These are phyloP conservation scores for Vesta saturnalis DNA, from an alignment of 2,888 invertebrate genomes.

Conservation along the genomic window DNA sequence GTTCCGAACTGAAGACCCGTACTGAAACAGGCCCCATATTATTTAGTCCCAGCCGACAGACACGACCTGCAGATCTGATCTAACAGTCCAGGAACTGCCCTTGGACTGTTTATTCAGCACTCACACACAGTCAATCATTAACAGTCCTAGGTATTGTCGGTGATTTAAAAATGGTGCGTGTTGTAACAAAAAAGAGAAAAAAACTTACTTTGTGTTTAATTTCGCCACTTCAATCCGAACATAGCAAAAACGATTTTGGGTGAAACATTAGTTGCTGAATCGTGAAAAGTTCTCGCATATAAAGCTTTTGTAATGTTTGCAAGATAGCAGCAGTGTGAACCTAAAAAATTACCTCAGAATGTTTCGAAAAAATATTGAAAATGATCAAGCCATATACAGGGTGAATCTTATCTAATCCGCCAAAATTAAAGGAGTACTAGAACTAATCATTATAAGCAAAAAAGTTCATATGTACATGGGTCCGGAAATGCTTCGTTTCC, in stretches of 20 bases:
- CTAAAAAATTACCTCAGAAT: too few relatives aligned
- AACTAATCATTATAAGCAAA: too few relatives aligned
- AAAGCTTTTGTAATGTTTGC: slow-evolving; percentile 2
- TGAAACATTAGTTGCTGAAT: neutral
- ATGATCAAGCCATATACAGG: slow-evolving; percentile 4
- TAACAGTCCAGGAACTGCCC: neutral
- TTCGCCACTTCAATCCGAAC: neutral
- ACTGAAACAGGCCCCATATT: slow-evolving; percentile 8
- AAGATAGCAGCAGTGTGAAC: neutral
- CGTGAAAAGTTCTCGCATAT: slow-evolving; percentile 7
- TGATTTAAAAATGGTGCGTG: slow-evolving; percentile 7
- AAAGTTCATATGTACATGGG: too few relatives aligned
- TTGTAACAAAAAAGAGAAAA: slow-evolving; percentile 1
- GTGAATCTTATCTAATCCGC: too few relatives aligned
- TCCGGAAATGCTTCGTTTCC: too few relatives aligned
- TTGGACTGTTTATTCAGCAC: slow-evolving; percentile 2
- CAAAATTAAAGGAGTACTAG: too few relatives aligned
- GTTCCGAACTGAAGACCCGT: slow-evolving; percentile 5
- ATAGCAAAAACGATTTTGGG: slow-evolving; percentile 5
- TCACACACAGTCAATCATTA: neutral
- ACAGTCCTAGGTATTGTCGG: neutral
- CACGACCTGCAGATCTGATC: neutral
- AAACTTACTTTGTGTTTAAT: slow-evolving; percentile 5
- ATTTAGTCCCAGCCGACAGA: slow-evolving; percentile 2
- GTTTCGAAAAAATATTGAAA: neutral